Conservation (phyloP, 2,888 invertebrate genomes). For the Parasteatoda lunata region DNA sequence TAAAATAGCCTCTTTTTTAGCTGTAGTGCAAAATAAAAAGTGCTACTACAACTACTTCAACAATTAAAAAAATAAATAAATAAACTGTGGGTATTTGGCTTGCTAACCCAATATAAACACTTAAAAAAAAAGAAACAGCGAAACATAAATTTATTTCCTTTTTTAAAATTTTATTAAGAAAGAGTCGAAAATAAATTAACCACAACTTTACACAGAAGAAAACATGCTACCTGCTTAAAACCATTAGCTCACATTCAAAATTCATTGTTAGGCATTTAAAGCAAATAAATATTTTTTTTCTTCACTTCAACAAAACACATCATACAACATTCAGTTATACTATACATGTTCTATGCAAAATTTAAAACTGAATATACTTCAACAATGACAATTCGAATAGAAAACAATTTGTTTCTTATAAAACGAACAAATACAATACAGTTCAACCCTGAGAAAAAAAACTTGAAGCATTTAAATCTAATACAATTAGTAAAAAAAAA, state of each 20-base stretch:
- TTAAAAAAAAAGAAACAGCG: neutral
- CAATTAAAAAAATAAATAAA: too few species aligned
- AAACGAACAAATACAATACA: neutral
- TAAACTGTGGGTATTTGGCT: too few species aligned
- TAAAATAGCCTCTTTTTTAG: too few species aligned
- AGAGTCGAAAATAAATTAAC: constrained; percentile 56
- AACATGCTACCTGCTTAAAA: constrained; percentile 32
- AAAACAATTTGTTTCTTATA: constrained; percentile 1
- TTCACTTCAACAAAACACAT: constrained; percentile 20
- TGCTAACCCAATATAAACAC: too few species aligned
- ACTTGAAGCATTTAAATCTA: neutral
- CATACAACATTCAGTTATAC: neutral
- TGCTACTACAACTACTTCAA: too few species aligned
- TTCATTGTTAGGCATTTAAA: constrained; percentile 31
- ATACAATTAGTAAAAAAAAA: neutral
- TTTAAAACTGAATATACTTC: neutral
- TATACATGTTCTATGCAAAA: neutral
- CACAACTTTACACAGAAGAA: constrained; percentile 48
- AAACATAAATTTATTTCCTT: neutral
- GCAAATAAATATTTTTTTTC: constrained; percentile 32
- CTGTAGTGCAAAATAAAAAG: too few species aligned
- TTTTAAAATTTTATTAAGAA: constrained; percentile 26
- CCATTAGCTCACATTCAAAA: constrained; percentile 31
- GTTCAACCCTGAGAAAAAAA: constrained; percentile 5
- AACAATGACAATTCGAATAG: neutral